Percentiles rank a stretch among this genome's conserved stretches.
phyloP scores from a whole-genome alignment of 2,797 vertebrate species.

The Schizopygopsis malacanthus region DNA sequence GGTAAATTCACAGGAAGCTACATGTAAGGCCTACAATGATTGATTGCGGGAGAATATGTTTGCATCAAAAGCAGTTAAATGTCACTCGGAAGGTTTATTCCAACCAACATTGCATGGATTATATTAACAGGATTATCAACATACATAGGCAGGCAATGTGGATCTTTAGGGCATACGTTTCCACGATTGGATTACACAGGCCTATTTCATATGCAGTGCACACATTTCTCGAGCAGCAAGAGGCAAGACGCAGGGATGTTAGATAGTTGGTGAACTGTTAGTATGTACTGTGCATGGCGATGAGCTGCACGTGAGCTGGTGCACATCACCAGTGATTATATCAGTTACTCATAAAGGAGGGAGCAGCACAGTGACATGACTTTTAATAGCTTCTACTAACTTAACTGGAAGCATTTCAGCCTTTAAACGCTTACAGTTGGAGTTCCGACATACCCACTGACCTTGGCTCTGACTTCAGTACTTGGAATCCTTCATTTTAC shows the following conservation, averaged over 20 bases:
- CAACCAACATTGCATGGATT: conserved; percentile 30
- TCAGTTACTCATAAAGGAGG: conserved; percentile 27
- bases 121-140: conserved; percentile 26
- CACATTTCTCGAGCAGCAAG: conserved; percentile 4
- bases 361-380: conserved; percentile 1
- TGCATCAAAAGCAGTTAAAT: conserved; percentile 33
- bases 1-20: conserved; percentile 8
- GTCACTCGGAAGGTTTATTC: conserved; percentile 20
- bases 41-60: conserved; percentile 10
- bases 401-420: conserved; percentile 42
- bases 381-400: conserved; percentile 34
- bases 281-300: conserved; percentile 32
- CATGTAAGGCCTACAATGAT: conserved; percentile 1
- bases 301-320: not conserved
- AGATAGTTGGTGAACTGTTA: conserved; percentile 41
- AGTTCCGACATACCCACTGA: not conserved
- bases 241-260: conserved; percentile 15
- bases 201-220: conserved; percentile 43
- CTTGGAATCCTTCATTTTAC: conserved; percentile 19
- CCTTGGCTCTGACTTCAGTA: conserved; percentile 60
- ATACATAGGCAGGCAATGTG: conserved; percentile 28
- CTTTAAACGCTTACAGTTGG: conserved; percentile 38
- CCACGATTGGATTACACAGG: conserved; percentile 22
- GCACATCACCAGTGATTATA: conserved; percentile 41
- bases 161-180: conserved; percentile 35